A percentile compares a stretch with the other conserved stretches of the same genome.
phyloP scores from a whole-genome alignment of 2,113 vertebrate genomes.

The Sinocyclocheilus anshuiensis region DNA sequence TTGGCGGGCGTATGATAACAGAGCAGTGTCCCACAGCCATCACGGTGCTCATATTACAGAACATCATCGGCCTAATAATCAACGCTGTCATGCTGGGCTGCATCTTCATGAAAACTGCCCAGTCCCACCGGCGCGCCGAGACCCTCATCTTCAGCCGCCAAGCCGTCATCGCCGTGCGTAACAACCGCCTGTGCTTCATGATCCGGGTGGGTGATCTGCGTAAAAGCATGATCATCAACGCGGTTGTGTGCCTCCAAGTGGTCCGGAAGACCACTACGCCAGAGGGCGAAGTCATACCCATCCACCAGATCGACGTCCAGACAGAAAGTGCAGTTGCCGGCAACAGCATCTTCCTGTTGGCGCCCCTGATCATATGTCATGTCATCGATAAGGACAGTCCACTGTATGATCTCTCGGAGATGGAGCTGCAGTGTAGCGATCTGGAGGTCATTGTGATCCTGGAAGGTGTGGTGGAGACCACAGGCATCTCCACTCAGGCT shows the following conservation, averaged over 20 bases:
- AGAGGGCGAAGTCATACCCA: slow-evolving; percentile 94
- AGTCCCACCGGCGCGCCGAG: slow-evolving; percentile 92
- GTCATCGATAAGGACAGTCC: slow-evolving; percentile 92
- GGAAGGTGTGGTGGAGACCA: slow-evolving; percentile 97
- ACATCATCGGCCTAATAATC: slow-evolving; percentile 94
- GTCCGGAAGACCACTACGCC: slow-evolving; percentile 92
- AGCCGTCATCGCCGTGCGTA: slow-evolving; percentile 89
- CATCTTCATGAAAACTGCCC: slow-evolving; percentile 98
- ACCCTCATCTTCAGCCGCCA: slow-evolving; percentile 97
- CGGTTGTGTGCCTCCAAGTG: slow-evolving; percentile 90
- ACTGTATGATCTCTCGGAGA: slow-evolving; percentile 89
- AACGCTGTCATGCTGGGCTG: slow-evolving; percentile 97
- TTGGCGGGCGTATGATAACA: slow-evolving; percentile 95
- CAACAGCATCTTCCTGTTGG: slow-evolving; percentile 93
- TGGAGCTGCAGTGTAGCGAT: slow-evolving; percentile 89
- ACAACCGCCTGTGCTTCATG: slow-evolving; percentile 95
- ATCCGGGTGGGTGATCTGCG: slow-evolving; percentile 93
- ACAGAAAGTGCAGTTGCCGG: slow-evolving; percentile 88
- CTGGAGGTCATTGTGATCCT: slow-evolving; percentile 95
- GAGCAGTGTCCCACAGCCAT: slow-evolving; percentile 93
- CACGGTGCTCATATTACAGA: slow-evolving; percentile 91
- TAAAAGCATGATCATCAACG: slow-evolving; percentile 98
- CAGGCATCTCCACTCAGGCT: slow-evolving; percentile 95
- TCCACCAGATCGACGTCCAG: slow-evolving; percentile 93
- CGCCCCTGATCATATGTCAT: slow-evolving; percentile 93